Evolutionary conservation across 2,888 invertebrate species (phyloP), one percentile per base, ranked within the genome.

Genomic region (Ophion costatus): DNA sequence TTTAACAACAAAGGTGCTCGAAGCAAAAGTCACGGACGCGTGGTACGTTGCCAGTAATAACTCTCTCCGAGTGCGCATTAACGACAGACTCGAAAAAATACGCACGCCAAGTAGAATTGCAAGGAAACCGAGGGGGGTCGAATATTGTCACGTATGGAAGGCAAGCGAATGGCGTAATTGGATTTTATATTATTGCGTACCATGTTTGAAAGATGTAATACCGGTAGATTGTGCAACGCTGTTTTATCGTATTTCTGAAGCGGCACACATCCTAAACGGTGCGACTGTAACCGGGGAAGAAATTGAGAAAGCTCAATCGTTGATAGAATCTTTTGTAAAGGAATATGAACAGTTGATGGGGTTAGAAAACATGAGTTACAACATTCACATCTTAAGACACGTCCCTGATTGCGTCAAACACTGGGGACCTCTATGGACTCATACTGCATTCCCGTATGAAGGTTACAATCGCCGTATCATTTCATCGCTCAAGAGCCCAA

Each of bases 101-200:
- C 74, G 64, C 17, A 69, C 71, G 33, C 82, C 76, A 20, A 69
- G 45, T 76, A 22, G 69, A 61, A 67, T 67, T n/a, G 59, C 71
- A 7, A 64, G 75, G 57, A 59, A 33, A 29, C 71, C 71, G 57
- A 73, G 71, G 38, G 33, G 57, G n/a, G 33, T 73, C 29, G 38
- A 73, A 38, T 57, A 73, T 57, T 61, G 61, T 61, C 61, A 61
- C 22, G 61, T 61, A 73, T 73, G 71, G 59, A 73, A 61, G 24
- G 61, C 61, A 61, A 61, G 61, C 22, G 20, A 59, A n/a, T 73
- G 71, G 71, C 29, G 59, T 10, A 75, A 75, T 42, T 82, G 81
- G 76, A 42, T 76, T 17, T 38, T 69, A 38, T 76, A 70, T 78
- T 57, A 45, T 33, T 20, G 61, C 10, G 22, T 57, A 1, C 22